These are phyloP conservation scores for Lithophane leautieri DNA, from an alignment of 2,888 invertebrate species.

Conservation along the genomic window DNA sequence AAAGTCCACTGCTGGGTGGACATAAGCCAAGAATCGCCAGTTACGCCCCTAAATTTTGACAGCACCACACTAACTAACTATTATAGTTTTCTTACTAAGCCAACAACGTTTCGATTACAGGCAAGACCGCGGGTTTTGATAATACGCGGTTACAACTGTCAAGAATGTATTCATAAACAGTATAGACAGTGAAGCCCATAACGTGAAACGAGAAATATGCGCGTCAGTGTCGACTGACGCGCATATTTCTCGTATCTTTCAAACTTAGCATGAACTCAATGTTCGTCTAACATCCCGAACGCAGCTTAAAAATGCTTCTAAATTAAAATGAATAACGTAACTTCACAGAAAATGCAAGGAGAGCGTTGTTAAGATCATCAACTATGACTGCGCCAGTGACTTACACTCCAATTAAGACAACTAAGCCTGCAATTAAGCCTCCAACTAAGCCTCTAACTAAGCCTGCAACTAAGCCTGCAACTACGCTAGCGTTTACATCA, in stretches of 20 bases:
- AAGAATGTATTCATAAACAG: not conserved
- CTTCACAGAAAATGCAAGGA: constrained; percentile 1
- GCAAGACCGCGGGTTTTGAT: not conserved
- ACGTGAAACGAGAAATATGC: no score
- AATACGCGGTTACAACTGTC: not conserved
- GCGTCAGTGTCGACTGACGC: no score
- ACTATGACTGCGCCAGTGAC: no score
- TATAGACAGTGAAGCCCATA: not conserved
- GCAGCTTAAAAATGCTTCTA: not conserved
- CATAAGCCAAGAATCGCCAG: not conserved
- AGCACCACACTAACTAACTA: not conserved
- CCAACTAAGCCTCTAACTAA: no score
- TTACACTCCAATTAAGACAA: not conserved
- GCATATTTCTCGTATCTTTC: no score
- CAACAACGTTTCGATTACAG: not conserved
- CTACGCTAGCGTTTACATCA: not conserved
- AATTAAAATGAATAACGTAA: not conserved
- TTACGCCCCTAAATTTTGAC: not conserved
- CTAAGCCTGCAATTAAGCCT: not conserved
- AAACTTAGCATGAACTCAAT: no score
- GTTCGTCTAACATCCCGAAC: not conserved
- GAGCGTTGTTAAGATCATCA: not conserved
- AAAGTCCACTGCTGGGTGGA: not conserved
- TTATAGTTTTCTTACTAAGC: no score
- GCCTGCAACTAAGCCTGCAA: not conserved